These are phyloP conservation scores for Teinopalpus imperialis DNA, from an alignment of 2,888 invertebrate species.

Conservation along the genomic window DNA sequence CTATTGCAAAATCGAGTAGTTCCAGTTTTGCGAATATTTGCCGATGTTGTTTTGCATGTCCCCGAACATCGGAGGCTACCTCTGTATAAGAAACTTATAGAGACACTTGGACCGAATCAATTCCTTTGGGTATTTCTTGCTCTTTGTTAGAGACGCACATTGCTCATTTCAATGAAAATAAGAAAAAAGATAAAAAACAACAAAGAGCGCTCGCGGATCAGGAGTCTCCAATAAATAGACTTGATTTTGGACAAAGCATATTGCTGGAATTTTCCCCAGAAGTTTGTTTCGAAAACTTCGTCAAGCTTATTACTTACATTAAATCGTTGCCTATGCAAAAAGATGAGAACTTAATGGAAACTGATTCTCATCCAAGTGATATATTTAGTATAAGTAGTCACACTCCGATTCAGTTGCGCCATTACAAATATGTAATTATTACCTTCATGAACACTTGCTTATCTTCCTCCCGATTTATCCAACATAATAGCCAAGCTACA, in stretches of 20 bases:
- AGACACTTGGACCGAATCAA: slow-evolving; percentile 84
- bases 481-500: slow-evolving; percentile 81
- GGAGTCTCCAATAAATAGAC: slow-evolving; percentile 76
- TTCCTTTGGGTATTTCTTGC: slow-evolving; percentile 88
- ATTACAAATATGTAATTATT: slow-evolving; percentile 91
- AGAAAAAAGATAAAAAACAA: slow-evolving; percentile 54
- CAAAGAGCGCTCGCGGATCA: slow-evolving; percentile 58
- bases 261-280: slow-evolving; percentile 85
- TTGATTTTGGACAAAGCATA: slow-evolving; percentile 86
- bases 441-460: slow-evolving; percentile 88
- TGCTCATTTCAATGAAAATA: slow-evolving; percentile 74
- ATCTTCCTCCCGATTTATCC: slow-evolving; percentile 86
- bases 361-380: slow-evolving; percentile 61
- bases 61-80: slow-evolving; percentile 94
- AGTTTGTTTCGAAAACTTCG: slow-evolving; percentile 84
- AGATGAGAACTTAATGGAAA: slow-evolving; percentile 71
- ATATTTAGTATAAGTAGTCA: slow-evolving; percentile 85
- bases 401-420: slow-evolving; percentile 88
- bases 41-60: slow-evolving; percentile 94
- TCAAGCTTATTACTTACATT: slow-evolving; percentile 85
- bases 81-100: slow-evolving; percentile 90
- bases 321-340: slow-evolving; percentile 85
- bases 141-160: slow-evolving; percentile 88
- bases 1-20: slow-evolving; percentile 75
- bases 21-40: slow-evolving; percentile 92